Evolutionary conservation across 2,888 invertebrate genomes (phyloP).

Genomic region (Odontothrips loti): DNA sequence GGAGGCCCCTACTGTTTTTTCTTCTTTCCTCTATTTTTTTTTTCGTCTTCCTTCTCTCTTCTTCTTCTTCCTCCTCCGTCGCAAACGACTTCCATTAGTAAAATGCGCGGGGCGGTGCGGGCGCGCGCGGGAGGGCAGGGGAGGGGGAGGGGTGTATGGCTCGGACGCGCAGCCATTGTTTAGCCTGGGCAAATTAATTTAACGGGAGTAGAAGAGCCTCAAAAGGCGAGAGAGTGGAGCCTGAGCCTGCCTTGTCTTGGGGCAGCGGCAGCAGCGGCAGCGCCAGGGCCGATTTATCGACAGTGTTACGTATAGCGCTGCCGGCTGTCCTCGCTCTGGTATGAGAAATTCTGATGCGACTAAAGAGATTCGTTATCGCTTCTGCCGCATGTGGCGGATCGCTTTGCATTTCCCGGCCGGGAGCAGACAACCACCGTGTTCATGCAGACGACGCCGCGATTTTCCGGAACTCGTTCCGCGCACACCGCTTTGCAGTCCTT

Average conservation of each 20-base stretch:
- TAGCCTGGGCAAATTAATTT: conserved; percentile 52
- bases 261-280: background rate
- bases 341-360: no score
- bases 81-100: conserved; percentile 50
- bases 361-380: no score
- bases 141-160: background rate
- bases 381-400: no score
- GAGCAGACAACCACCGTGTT: no score
- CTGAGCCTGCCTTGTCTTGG: no score
- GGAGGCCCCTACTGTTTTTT: conserved; percentile 30
- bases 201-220: conserved; percentile 43
- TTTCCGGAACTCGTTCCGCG: no score
- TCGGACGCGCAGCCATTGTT: conserved; percentile 50
- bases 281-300: background rate
- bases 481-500: no score
- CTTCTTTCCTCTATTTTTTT: conserved; percentile 4
- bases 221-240: conserved; percentile 2
- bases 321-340: no score
- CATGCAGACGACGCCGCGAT: no score
- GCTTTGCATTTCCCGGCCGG: no score
- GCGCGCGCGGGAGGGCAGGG: background rate
- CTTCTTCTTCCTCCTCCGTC: conserved; percentile 35
- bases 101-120: background rate
- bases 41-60: conserved; percentile 29
- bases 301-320: background rate